These are phyloP conservation scores for Sialis fuliginosa DNA, from an alignment of 2,888 invertebrate genomes.

Conservation along the genomic window DNA sequence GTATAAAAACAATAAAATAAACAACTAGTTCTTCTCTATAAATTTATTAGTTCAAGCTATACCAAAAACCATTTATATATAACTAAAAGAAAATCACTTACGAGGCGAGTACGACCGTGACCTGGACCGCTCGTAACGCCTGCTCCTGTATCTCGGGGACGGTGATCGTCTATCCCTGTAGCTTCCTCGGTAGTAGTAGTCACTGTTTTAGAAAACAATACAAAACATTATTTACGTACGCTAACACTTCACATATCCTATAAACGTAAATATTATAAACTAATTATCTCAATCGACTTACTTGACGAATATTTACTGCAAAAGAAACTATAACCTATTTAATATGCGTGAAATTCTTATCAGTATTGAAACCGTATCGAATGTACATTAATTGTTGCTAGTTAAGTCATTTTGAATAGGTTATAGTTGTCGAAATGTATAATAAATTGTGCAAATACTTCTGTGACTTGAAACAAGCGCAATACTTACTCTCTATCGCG, in stretches of 20 bases:
- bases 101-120: slow-evolving; percentile 63
- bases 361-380: not conserved
- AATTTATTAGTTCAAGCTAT: too few species aligned
- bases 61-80: too few species aligned
- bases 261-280: not conserved
- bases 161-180: slow-evolving; percentile 46
- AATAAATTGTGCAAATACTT: not conserved
- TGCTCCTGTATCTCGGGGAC: slow-evolving; percentile 49
- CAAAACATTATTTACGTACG: not conserved
- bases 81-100: slow-evolving; percentile 35
- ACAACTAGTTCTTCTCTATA: too few species aligned
- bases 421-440: not conserved
- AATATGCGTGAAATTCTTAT: slow-evolving; percentile 1
- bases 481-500: slow-evolving; percentile 37
- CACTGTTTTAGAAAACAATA: slow-evolving; percentile 17
- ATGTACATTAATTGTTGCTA: not conserved
- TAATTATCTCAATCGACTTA: not conserved
- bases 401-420: not conserved
- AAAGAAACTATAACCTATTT: not conserved
- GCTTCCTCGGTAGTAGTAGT: slow-evolving; percentile 31
- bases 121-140: slow-evolving; percentile 57
- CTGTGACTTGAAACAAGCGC: not conserved
- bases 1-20: too few species aligned
- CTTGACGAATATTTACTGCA: not conserved
- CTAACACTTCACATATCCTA: not conserved